These are phyloP conservation scores for Lumbricus terrestris DNA, from an alignment of 2,888 invertebrate genomes.

Conservation along the genomic window DNA sequence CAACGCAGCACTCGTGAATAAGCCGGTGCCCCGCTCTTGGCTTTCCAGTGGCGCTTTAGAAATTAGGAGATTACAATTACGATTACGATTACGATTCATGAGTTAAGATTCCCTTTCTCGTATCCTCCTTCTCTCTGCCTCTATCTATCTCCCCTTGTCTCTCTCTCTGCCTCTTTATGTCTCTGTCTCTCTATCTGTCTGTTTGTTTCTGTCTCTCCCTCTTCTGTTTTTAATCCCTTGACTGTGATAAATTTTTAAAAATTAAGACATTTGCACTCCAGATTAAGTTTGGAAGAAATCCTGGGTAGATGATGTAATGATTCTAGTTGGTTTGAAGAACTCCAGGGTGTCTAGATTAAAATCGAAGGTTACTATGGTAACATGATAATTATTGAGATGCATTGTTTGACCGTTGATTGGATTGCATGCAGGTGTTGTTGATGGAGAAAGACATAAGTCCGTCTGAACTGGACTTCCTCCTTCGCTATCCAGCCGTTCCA, in stretches of 20 bases:
- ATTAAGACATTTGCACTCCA: background rate
- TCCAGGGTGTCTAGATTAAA: background rate
- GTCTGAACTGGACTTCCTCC: slow-evolving; percentile 83
- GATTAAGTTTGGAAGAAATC: no score
- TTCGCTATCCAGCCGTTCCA: slow-evolving; percentile 86
- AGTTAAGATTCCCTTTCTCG: no score
- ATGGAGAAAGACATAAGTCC: slow-evolving; percentile 82
- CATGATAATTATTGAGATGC: no score
- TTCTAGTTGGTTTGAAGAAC: background rate
- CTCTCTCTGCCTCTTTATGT: background rate
- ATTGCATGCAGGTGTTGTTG: slow-evolving; percentile 71
- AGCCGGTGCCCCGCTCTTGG: no score
- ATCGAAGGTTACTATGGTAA: no score
- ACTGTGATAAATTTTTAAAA: background rate
- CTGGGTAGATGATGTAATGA: no score
- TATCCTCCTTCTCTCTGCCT: background rate
- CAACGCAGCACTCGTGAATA: no score
- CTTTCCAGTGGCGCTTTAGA: no score
- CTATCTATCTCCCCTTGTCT: background rate
- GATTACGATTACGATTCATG: no score
- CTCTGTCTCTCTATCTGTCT: no score
- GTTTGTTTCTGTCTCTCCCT: background rate
- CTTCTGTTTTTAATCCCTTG: background rate
- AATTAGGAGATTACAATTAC: no score
- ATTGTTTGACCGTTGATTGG: background rate